phyloP scores from a whole-genome alignment of 2,888 invertebrate species.

The Entomobrya multifasciata region DNA sequence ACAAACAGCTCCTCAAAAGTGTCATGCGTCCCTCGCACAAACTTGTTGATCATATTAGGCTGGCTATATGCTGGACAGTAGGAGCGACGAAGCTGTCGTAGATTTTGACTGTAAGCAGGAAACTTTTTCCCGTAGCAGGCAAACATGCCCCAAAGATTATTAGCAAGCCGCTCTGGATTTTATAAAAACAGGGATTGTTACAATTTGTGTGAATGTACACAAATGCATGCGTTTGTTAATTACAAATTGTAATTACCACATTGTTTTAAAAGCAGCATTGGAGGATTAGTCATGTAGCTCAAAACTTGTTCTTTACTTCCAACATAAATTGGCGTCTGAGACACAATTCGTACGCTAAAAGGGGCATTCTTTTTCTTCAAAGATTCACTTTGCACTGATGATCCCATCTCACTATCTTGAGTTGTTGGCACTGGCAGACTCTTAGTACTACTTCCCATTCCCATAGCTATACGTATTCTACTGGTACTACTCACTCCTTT shows the following conservation, averaged over 20 bases:
- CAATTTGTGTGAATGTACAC: neutral
- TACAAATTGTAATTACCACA: slow-evolving; percentile 48
- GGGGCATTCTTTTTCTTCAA: slow-evolving; percentile 20
- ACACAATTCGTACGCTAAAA: slow-evolving; percentile 58
- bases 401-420: neutral
- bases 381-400: neutral
- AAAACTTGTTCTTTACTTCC: slow-evolving; percentile 64
- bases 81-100: slow-evolving; percentile 50
- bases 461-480: no score
- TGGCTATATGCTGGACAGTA: slow-evolving; percentile 65
- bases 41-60: slow-evolving; percentile 51
- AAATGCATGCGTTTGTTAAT: neutral
- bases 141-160: slow-evolving; percentile 66
- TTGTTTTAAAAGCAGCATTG: slow-evolving; percentile 70
- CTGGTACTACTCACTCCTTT: no score
- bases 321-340: slow-evolving; percentile 70
- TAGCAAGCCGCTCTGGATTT: slow-evolving; percentile 59
- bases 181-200: no score
- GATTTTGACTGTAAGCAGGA: slow-evolving; percentile 23
- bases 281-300: slow-evolving; percentile 73
- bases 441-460: no score
- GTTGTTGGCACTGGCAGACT: no score
- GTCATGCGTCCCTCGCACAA: slow-evolving; percentile 48
- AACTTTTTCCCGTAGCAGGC: slow-evolving; percentile 59
- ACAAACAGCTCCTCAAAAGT: slow-evolving; percentile 69